phyloP scores from a whole-genome alignment of 2,113 vertebrate species.

The Sphaerodactylus townsendi region DNA sequence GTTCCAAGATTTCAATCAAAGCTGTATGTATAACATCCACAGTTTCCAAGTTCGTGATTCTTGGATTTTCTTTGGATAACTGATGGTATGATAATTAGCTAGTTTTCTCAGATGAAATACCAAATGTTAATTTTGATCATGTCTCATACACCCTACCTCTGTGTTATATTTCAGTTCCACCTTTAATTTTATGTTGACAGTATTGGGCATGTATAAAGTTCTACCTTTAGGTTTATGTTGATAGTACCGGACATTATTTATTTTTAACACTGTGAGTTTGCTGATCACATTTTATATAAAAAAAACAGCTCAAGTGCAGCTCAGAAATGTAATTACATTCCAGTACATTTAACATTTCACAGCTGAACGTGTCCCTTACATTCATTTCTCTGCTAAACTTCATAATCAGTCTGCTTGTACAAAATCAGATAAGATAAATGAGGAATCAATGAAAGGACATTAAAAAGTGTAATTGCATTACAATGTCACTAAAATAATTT shows the following conservation, averaged over 20 bases:
- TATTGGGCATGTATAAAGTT: background rate
- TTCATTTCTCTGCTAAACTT: constrained; percentile 7
- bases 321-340: constrained; percentile 12
- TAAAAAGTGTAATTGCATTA: constrained; percentile 10
- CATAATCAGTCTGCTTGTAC: background rate
- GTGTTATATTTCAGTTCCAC: background rate
- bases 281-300: constrained; percentile 14
- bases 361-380: background rate
- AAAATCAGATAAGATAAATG: constrained; percentile 22
- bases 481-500: constrained; percentile 17
- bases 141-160: background rate
- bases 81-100: background rate
- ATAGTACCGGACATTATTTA: background rate
- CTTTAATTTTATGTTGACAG: background rate
- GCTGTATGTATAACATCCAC: background rate
- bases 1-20: background rate
- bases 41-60: background rate
- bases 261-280: constrained; percentile 3
- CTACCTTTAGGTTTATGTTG: background rate
- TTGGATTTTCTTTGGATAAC: background rate
- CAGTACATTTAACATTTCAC: background rate
- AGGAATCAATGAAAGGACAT: constrained; percentile 11
- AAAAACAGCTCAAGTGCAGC: constrained; percentile 1
- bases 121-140: background rate
- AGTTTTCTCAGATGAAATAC: background rate